phyloP scores from a whole-genome alignment of 2,888 invertebrate genomes.

The Bellardia pandia region DNA sequence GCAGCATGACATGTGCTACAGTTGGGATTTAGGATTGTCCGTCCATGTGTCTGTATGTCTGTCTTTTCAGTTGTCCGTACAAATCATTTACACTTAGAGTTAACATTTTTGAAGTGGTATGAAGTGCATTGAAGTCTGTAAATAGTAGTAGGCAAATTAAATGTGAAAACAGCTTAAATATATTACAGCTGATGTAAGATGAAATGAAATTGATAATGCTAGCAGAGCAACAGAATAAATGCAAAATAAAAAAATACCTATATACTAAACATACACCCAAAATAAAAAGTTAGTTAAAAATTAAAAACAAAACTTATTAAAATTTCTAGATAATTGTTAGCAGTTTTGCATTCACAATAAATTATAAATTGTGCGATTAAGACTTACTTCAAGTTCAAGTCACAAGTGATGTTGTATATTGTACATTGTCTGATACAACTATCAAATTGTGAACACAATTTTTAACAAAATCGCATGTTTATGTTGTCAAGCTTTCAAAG shows the following conservation, averaged over 20 bases:
- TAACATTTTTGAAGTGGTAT: background rate
- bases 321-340: too few species aligned
- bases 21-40: background rate
- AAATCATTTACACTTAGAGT: constrained; percentile 19
- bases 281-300: background rate
- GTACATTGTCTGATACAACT: too few species aligned
- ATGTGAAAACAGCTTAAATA: constrained; percentile 51
- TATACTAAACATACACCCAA: background rate
- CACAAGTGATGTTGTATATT: too few species aligned
- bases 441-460: too few species aligned
- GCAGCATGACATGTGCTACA: constrained; percentile 45
- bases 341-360: too few species aligned
- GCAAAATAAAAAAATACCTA: background rate
- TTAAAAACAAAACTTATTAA: too few species aligned
- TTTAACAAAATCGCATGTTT: too few species aligned
- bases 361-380: too few species aligned
- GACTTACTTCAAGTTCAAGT: too few species aligned
- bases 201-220: constrained; percentile 51
- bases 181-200: constrained; percentile 46
- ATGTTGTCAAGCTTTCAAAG: too few species aligned
- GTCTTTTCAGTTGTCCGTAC: background rate
- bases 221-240: background rate
- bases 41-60: background rate
- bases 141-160: constrained; percentile 41
- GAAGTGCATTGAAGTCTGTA: constrained; percentile 1